A percentile compares a stretch with the other conserved stretches of the same genome.
Conservation (phyloP, 2,888 invertebrate species). For the Ganaspis brasiliensis region DNA sequence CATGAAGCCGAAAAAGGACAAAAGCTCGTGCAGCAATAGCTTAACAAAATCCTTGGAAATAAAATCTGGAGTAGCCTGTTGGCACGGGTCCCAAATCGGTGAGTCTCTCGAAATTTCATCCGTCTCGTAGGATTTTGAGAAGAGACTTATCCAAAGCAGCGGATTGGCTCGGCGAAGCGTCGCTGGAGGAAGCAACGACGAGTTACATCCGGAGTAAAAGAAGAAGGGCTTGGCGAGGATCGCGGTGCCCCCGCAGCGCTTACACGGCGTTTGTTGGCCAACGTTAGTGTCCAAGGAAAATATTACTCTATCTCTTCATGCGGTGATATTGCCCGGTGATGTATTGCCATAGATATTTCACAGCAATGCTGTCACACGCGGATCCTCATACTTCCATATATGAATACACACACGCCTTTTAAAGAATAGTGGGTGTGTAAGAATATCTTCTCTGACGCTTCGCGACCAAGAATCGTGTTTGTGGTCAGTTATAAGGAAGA, state of each 20-base stretch:
- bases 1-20: not conserved
- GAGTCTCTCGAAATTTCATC: conserved; percentile 34
- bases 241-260: conserved; percentile 51
- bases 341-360: conserved; percentile 74
- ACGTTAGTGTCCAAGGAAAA: conserved; percentile 55
- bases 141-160: not conserved
- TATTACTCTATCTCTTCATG: conserved; percentile 61
- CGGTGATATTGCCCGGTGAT: conserved; percentile 75
- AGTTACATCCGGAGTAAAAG: conserved; percentile 43
- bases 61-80: not conserved
- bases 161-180: conserved; percentile 37
- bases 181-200: conserved; percentile 41
- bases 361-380: conserved; percentile 63
- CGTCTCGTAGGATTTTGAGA: conserved; percentile 27
- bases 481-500: conserved; percentile 4
- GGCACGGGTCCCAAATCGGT: conserved; percentile 25
- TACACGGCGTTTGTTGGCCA: conserved; percentile 46
- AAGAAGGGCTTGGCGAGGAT: conserved; percentile 53
- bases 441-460: conserved; percentile 5
- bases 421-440: conserved; percentile 14
- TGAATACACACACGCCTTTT: not conserved
- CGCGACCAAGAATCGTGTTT: not conserved
- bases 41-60: not conserved
- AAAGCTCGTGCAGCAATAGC: not conserved
- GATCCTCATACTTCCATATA: conserved; percentile 31